These are phyloP conservation scores for Mobula hypostoma DNA, from an alignment of 2,113 vertebrate genomes.

Conservation along the genomic window DNA sequence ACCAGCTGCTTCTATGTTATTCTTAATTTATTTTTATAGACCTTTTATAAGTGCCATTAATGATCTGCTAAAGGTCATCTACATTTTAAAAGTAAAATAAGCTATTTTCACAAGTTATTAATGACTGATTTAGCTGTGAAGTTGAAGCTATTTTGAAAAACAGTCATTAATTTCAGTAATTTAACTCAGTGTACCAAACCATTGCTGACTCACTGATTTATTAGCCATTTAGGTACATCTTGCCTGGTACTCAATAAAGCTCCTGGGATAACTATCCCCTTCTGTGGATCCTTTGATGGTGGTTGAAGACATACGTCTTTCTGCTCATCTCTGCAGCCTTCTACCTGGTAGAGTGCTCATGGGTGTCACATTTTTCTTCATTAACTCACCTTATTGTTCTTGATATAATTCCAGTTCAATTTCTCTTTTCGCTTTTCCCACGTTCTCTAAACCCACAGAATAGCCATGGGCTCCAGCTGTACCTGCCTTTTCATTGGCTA, in stretches of 20 bases:
- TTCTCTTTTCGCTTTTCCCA: no score
- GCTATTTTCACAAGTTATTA: conserved; percentile 12
- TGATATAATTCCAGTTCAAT: no score
- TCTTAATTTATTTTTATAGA: neutral
- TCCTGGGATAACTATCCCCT: neutral
- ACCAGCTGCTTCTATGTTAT: conserved; percentile 26
- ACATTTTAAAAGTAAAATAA: conserved; percentile 10
- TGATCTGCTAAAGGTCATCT: conserved; percentile 16
- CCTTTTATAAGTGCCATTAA: neutral
- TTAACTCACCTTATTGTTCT: no score
- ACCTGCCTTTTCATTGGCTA: no score
- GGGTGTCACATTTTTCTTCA: no score
- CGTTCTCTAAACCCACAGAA: no score
- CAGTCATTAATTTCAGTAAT: neutral
- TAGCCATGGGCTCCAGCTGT: no score
- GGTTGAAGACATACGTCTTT: no score
- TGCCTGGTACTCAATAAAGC: neutral
- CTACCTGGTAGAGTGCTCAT: neutral
- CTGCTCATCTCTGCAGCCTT: neutral
- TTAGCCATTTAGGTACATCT: neutral
- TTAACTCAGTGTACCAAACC: neutral
- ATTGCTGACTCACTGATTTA: neutral
- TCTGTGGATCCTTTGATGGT: neutral
- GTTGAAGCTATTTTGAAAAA: neutral
- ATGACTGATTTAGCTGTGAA: neutral